Base-by-base conservation (phyloP, 2,113 vertebrate species). In the Sterrhoptilus dennistouni region DNA sequence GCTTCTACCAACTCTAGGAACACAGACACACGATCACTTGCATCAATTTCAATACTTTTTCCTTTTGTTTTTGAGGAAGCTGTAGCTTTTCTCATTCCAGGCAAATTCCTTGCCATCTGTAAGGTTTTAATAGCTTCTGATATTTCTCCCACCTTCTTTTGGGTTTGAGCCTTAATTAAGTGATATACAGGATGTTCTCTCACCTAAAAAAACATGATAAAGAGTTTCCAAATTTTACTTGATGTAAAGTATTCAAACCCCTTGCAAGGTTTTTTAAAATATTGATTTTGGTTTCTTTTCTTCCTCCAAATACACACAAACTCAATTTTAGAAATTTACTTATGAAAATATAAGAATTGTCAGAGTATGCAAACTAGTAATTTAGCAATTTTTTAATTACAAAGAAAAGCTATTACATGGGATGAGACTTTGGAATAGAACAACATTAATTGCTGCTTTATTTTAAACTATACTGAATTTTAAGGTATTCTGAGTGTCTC, bases 171-270 rank as follows among this genome's bases (percentile, higher is more conserved):
- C 97, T 99, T 99, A 91, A 99, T 99, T 96, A 99, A 98, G 95
- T 99, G 99, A 98, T 99, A 99, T 70, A 99, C 54, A 59, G 99
- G 99, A 95, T 98, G 98, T 56, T 99, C 99, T 90, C 98, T 98
- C 85, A 99, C 98, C 99, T 99, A 74, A 94, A 93, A 49, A 82
- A 84, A 4, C 0, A 16, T 65, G 8, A 88, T 29, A 54, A 42
- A 20, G 11, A 79, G 12, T 54, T 94, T 60, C 57, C 12, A 80
- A 72, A 78, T 92, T 76, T 38, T 42, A 81, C 28, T 38, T 76
- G 60, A 42, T 52, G 57, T 5, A 47, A 19, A 29, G 8, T 27
- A 81, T 60, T 72, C 28, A 64, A 89, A 69, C 2, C 6, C 20
- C 20, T 11, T n/a, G 29, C 47, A 66, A 65, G 33, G 79, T 22